Evolutionary conservation across 2,113 vertebrate genomes (phyloP).

Genomic region (Datnioides undecimradiatus): DNA sequence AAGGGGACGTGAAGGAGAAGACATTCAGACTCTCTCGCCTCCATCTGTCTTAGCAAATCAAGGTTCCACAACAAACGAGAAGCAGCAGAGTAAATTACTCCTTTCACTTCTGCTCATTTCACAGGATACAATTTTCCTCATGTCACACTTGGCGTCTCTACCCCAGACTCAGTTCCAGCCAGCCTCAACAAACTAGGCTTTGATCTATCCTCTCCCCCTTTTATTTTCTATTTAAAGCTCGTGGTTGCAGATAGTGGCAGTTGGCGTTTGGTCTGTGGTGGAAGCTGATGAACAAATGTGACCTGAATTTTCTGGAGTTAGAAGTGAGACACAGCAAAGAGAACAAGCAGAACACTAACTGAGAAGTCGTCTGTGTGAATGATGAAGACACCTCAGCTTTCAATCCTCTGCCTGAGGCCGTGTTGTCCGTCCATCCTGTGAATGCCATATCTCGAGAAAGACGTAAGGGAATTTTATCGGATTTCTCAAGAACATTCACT

Average conservation of each 20-base stretch:
- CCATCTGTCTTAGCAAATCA: constrained; percentile 32
- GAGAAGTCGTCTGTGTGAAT: background rate
- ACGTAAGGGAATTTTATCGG: too few relatives aligned
- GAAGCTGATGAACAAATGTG: background rate
- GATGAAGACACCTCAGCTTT: too few relatives aligned
- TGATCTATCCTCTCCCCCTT: constrained; percentile 5
- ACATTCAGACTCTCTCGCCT: background rate
- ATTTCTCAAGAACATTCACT: too few relatives aligned
- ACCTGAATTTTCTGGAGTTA: background rate
- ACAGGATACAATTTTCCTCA: constrained; percentile 6
- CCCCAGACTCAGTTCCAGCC: background rate
- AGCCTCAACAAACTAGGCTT: constrained; percentile 9
- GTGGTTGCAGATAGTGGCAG: background rate
- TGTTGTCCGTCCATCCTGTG: too few relatives aligned
- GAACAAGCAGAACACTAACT: background rate
- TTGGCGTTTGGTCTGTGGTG: background rate
- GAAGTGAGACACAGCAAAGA: background rate
- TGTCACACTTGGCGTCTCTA: constrained; percentile 31
- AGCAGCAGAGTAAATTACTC: constrained; percentile 31
- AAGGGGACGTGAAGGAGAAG: constrained; percentile 24
- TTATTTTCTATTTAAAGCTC: constrained; percentile 16
- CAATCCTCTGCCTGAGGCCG: too few relatives aligned
- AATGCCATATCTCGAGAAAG: too few relatives aligned
- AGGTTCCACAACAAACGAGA: constrained; percentile 28
- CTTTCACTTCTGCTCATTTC: constrained; percentile 36